Conservation (phyloP, 2,888 invertebrate genomes). For the Neoascia interrupta region DNA sequence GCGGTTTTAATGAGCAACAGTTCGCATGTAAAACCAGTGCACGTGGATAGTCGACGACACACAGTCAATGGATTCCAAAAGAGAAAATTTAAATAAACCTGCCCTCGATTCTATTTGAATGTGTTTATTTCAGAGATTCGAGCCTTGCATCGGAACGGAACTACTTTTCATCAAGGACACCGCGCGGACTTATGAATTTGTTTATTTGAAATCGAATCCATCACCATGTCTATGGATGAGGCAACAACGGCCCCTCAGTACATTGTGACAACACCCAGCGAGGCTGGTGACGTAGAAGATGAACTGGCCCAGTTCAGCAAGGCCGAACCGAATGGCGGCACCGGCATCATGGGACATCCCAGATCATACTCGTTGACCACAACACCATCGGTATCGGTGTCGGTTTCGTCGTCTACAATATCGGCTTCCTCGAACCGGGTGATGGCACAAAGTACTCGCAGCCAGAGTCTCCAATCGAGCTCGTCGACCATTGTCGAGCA, state of each 20-base stretch:
- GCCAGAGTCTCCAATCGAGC: slow-evolving; percentile 77
- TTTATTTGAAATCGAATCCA: slow-evolving; percentile 49
- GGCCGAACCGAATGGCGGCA: slow-evolving; percentile 70
- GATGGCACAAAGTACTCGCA: slow-evolving; percentile 74
- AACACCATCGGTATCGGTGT: slow-evolving; percentile 58
- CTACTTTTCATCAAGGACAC: slow-evolving; percentile 6
- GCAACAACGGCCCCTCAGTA: slow-evolving; percentile 76
- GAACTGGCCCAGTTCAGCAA: slow-evolving; percentile 71
- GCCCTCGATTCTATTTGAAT: slow-evolving; percentile 13
- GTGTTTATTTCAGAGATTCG: slow-evolving; percentile 35
- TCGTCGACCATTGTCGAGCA: slow-evolving; percentile 73
- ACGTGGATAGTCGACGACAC: no score
- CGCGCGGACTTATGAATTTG: slow-evolving; percentile 56
- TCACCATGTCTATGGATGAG: slow-evolving; percentile 72
- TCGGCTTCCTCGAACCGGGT: slow-evolving; percentile 63
- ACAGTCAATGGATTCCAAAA: background rate
- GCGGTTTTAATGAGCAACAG: slow-evolving; percentile 61
- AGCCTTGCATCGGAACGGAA: slow-evolving; percentile 9
- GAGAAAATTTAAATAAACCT: no score
- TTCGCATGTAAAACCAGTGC: no score
- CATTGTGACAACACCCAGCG: slow-evolving; percentile 79
- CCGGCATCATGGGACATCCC: slow-evolving; percentile 54
- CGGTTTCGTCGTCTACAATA: slow-evolving; percentile 58
- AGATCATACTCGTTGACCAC: slow-evolving; percentile 52
- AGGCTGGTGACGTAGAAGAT: slow-evolving; percentile 76